A percentile compares a stretch with the other conserved stretches of the same genome.
Conservation (phyloP, 2,888 invertebrate species). For the Ornithoptera priamus region DNA sequence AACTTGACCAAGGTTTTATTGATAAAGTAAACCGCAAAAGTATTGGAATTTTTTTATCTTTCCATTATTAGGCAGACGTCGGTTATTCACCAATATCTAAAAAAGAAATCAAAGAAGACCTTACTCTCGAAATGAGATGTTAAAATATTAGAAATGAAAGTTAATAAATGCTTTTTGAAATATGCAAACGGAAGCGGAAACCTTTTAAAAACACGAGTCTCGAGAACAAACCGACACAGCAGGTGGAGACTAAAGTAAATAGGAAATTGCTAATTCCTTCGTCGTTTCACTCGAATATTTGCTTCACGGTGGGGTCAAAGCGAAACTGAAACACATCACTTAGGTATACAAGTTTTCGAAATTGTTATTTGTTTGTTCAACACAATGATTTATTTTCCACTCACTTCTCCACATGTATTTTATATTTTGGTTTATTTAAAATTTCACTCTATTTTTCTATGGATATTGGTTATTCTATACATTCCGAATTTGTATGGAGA, state of each 20-base stretch:
- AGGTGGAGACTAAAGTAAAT: constrained; percentile 35
- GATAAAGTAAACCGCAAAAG: background rate
- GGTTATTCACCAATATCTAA: constrained; percentile 23
- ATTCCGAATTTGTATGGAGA: too few species aligned
- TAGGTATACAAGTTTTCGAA: constrained; percentile 23
- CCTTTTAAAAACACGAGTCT: constrained; percentile 25
- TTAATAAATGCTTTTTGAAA: constrained; percentile 22
- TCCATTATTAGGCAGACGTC: constrained; percentile 1
- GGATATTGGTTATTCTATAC: too few species aligned
- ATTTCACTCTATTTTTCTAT: too few species aligned
- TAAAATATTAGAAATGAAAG: constrained; percentile 25
- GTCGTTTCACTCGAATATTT: constrained; percentile 33
- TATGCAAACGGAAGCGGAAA: constrained; percentile 27
- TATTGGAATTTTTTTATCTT: background rate
- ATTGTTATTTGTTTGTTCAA: constrained; percentile 15
- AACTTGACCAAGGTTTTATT: background rate
- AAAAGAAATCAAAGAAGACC: constrained; percentile 15
- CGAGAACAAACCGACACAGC: constrained; percentile 32
- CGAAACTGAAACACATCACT: constrained; percentile 29
- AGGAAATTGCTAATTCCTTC: constrained; percentile 35
- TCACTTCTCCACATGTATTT: too few species aligned
- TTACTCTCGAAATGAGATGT: constrained; percentile 3
- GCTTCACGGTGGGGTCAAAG: constrained; percentile 29
- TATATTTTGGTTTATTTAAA: too few species aligned
- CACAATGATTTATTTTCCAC: background rate